Base-by-base conservation (phyloP, 2,888 invertebrate species). In the Nemoura dubitans region DNA sequence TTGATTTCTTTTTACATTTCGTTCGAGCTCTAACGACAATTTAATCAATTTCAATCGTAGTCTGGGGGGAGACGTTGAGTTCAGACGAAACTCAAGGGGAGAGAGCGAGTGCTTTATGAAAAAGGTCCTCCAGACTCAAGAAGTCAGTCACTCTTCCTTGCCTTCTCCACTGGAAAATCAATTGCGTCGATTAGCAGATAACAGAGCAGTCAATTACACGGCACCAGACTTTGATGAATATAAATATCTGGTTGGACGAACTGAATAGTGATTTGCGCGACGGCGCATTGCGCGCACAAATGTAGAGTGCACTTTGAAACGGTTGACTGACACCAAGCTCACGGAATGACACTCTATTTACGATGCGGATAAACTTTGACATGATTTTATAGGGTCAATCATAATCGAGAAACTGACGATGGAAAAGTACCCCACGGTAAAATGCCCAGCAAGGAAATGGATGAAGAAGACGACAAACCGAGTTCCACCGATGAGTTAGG, bases 1-100 rank as follows among this genome's bases (percentile, higher is more conserved):
- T 78, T 78, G 78, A 78, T 78, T 78, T n/a, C 78, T 78, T 28
- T 78, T 28, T 78, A 28, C 27, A 7, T 27, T 78, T 78, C 78
- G 78, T 78, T 78, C 78, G 26, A 78, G 27, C 28, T 78, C 28
- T 78, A 78, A 78, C 78, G 78, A 78, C 78, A 78, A 78, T 78
- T 28, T 78, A 78, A 78, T 78, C 78, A 28, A 78, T 78, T 78
- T 78, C 78, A 78, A 78, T 78, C 28, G 14, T 14, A 78, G 59
- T 21, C 59, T 21, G 14, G 10, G 14, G 59, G 59, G 59, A 59
- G 59, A 10, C 14, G 59, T 14, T 2, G 59, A 59, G 59, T 21
- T 59, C 59, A 59, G 59, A 36, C 59, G 59, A 21, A 21, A 10
- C 59, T 59, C 16, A 59, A 59, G 59, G 59, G 59, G 59, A 21